Evolutionary conservation across 2,797 vertebrate genomes (phyloP).

Genomic region (Rhinogobio ventralis): DNA sequence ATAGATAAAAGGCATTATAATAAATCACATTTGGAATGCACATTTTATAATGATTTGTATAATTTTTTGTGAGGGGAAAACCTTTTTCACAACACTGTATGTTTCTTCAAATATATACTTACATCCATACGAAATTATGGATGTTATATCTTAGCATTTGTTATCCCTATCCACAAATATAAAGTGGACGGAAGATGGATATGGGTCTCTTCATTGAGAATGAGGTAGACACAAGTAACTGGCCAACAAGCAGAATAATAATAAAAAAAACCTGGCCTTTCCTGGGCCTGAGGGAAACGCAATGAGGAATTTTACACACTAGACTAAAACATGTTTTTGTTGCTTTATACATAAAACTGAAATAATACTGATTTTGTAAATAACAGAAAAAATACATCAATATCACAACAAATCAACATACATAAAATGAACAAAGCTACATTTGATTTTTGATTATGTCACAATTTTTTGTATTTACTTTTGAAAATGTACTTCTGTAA

Average conservation of each 20-base stretch:
- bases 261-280: slow-evolving; percentile 60
- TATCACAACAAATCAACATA: slow-evolving; percentile 11
- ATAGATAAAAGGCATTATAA: not conserved
- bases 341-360: slow-evolving; percentile 51
- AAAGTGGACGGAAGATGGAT: slow-evolving; percentile 7
- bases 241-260: slow-evolving; percentile 73
- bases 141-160: not conserved
- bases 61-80: not conserved
- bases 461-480: slow-evolving; percentile 45
- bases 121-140: not conserved
- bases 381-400: slow-evolving; percentile 24
- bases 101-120: not conserved
- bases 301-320: slow-evolving; percentile 10
- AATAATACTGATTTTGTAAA: slow-evolving; percentile 36
- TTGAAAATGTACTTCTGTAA: slow-evolving; percentile 9
- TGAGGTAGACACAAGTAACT: slow-evolving; percentile 90
- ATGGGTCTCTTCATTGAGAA: slow-evolving; percentile 74
- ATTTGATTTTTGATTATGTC: slow-evolving; percentile 43
- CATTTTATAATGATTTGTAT: not conserved
- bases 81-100: slow-evolving; percentile 15
- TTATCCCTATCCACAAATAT: slow-evolving; percentile 10
- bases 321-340: slow-evolving; percentile 35
- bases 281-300: slow-evolving; percentile 69
- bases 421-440: slow-evolving; percentile 34
- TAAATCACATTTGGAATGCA: not conserved